Base-by-base conservation (phyloP, 1,140 invertebrate genomes). In the Uloborus diversus region DNA sequence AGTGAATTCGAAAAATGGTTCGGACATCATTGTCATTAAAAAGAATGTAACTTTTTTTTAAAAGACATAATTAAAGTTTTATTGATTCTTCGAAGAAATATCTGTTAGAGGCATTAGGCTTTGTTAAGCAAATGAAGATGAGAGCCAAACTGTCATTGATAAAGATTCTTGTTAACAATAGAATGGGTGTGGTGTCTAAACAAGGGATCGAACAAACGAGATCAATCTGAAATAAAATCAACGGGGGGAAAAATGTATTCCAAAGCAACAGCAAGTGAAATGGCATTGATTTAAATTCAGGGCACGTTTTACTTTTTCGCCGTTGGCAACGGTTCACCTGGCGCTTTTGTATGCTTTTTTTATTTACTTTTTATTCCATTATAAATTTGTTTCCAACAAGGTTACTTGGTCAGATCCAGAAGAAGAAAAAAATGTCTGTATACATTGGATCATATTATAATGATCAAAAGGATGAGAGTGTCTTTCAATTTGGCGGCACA, bases 371-470 rank as follows among this genome's bases (percentile, higher is more conserved):
- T 30, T 37, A 23, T 65, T 66, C 30, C 42, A 28, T 66, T 66
- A 37, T 66, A 51, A 66, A 66, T 66, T 66, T 27, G 64, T 66
- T 30, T 28, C 23, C 25, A 51, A 51, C 64, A 66, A 66, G 64
- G 64, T 66, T 13, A 66, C 42, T 32, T 66, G 64, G 42, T 47
- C 64, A 66, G 37, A 51, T 5, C 42, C 20, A 14, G 42, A 20
- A 25, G 28, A 30, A 25, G 32, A 5, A 7, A 35, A 62, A 62
- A 30, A 62, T 42, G 23, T 53, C 25, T 53, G n/a, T n/a, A n/a
- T n/a, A n/a, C n/a, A n/a, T n/a, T n/a, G n/a, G n/a, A n/a, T n/a
- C n/a, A n/a, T n/a, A n/a, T n/a, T n/a, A n/a, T n/a, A n/a, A n/a
- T n/a, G n/a, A n/a, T n/a, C n/a, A n/a, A n/a, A n/a, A n/a, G n/a